A percentile compares a stretch with the other conserved stretches of the same genome.
These are phyloP conservation scores for Meleagris gallopavo DNA, from an alignment of 2,113 vertebrate species.

Conservation along the genomic window DNA sequence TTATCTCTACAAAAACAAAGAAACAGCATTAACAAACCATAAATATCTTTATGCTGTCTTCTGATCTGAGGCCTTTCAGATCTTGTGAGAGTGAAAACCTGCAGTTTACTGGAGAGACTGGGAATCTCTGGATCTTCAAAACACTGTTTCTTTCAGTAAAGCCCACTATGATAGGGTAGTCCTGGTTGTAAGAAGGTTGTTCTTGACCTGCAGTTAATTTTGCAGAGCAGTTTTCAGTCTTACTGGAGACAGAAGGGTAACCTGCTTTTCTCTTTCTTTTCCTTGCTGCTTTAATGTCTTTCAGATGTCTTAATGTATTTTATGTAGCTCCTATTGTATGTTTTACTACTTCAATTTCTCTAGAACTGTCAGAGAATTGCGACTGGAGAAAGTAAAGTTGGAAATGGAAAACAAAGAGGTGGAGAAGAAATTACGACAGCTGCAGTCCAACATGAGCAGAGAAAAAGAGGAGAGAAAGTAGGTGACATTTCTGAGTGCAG, in stretches of 20 bases:
- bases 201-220: not conserved
- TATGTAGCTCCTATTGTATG: not conserved
- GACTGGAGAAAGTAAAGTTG: constrained; percentile 82
- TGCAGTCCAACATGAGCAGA: constrained; percentile 83
- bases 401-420: constrained; percentile 84
- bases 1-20: not conserved
- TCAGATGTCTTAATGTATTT: not conserved
- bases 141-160: not conserved
- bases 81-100: not conserved
- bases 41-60: not conserved
- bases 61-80: not conserved
- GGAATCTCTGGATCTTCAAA: not conserved
- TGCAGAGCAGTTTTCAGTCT: not conserved
- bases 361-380: constrained; percentile 85
- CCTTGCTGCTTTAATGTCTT: not conserved
- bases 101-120: not conserved
- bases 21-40: not conserved
- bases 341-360: not conserved
- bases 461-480: constrained; percentile 89
- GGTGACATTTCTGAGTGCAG: constrained; percentile 54
- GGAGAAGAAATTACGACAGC: constrained; percentile 85
- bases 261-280: not conserved
- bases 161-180: not conserved
- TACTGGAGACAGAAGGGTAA: not conserved
- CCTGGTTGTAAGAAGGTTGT: not conserved